A percentile compares a stretch with the other conserved stretches of the same genome.
Conservation (phyloP, 2,113 vertebrate genomes). For the Istiophorus platypterus region DNA sequence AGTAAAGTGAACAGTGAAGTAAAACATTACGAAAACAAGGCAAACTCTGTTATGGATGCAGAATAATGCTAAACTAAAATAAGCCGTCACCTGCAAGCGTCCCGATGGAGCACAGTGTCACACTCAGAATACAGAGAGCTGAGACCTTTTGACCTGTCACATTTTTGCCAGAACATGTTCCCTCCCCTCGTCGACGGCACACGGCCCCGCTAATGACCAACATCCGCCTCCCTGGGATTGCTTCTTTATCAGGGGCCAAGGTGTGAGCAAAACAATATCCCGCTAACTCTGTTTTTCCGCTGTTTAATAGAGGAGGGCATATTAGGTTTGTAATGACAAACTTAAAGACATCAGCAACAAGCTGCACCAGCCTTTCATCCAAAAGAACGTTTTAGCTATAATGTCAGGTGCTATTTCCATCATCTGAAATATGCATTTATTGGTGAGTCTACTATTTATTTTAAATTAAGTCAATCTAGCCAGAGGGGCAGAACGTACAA, state of each 20-base stretch:
- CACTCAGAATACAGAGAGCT: background rate
- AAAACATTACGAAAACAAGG: conserved; percentile 4
- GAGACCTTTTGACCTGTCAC: conserved; percentile 61
- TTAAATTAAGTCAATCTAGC: conserved; percentile 72
- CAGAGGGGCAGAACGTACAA: conserved; percentile 48
- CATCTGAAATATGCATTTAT: conserved; percentile 61
- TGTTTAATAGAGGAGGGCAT: conserved; percentile 60
- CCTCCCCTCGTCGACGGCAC: conserved; percentile 6
- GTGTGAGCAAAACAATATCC: conserved; percentile 76
- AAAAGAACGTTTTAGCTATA: conserved; percentile 43
- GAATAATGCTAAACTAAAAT: conserved; percentile 18
- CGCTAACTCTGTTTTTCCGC: conserved; percentile 75
- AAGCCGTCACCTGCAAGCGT: background rate
- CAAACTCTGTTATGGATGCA: conserved; percentile 14
- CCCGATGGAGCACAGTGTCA: background rate
- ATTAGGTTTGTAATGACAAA: conserved; percentile 69
- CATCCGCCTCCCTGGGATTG: conserved; percentile 59
- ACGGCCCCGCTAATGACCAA: conserved; percentile 54
- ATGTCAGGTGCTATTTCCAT: conserved; percentile 56
- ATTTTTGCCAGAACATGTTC: conserved; percentile 42
- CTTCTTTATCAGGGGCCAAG: conserved; percentile 56
- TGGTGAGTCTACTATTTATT: conserved; percentile 54
- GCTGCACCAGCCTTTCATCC: background rate
- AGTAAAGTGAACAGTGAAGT: background rate
- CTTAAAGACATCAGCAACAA: conserved; percentile 53